These are phyloP conservation scores for Chloroceryle amazona DNA, from an alignment of 2,797 vertebrate species.

Conservation along the genomic window DNA sequence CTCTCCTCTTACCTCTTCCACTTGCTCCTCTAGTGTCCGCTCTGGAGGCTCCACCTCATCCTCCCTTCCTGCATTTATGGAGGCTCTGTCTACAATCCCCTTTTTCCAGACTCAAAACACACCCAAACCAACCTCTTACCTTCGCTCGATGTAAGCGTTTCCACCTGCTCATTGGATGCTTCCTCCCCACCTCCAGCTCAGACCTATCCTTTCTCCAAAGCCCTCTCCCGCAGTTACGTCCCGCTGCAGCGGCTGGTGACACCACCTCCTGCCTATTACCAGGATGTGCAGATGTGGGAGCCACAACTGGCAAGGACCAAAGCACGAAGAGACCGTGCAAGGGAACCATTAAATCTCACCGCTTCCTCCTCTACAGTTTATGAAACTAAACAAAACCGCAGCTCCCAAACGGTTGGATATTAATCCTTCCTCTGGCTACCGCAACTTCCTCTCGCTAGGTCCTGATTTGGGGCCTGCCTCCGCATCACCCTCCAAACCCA, in stretches of 20 bases:
- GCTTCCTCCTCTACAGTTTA: neutral
- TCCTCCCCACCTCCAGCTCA: neutral
- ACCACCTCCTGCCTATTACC: slow-evolving; percentile 3
- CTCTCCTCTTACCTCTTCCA: slow-evolving; percentile 55
- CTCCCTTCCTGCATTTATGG: neutral
- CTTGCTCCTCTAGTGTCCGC: neutral
- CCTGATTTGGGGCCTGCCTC: neutral
- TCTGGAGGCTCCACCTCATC: slow-evolving; percentile 1
- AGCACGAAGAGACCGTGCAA: accelerated
- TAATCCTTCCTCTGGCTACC: neutral
- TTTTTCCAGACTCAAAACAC: neutral
- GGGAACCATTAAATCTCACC: neutral
- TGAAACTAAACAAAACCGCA: neutral
- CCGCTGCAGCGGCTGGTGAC: neutral
- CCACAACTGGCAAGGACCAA: neutral
- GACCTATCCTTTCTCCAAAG: neutral
- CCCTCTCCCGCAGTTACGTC: neutral
- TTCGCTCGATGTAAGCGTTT: neutral
- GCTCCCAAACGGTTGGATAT: neutral
- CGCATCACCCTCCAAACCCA: neutral
- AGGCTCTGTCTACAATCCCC: neutral
- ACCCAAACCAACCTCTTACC: slow-evolving; percentile 29
- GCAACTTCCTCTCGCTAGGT: neutral
- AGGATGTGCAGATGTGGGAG: neutral
- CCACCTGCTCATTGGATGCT: slow-evolving; percentile 44